Evolutionary conservation across 2,113 vertebrate species (phyloP), one percentile per base, ranked within the genome.

Genomic region (Oreocharis arfaki): DNA sequence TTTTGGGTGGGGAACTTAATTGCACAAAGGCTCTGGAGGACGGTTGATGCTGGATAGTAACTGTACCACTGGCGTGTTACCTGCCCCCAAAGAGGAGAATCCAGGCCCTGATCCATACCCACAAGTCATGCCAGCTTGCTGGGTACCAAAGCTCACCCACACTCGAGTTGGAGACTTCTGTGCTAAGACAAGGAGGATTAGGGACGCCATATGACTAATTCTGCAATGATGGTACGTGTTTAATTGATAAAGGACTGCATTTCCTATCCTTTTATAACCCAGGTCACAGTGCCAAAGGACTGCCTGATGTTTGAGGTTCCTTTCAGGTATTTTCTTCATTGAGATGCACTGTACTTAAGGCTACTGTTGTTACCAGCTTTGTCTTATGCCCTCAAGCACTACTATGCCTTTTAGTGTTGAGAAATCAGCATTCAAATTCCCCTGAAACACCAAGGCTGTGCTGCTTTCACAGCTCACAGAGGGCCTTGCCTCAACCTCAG

Each of bases 231-330:
- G 4, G 52, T 67, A 4, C 75, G 33, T 53, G 47, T 83, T 90
- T 87, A 91, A 82, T 87, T 71, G 60, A 64, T 78, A 42, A 71
- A 84, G 64, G 47, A 47, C 35, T 79, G 69, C 35, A 44, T 89
- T 90, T 90, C 88, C 68, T 77, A 14, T 84, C 75, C 77, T 78
- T 74, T 87, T 87, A 74, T 80, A 96, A 75, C 52, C 27, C 73
- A 44, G 87, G 84, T 46, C 64, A 22, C 59, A 60, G 47, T 6
- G 5, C 42, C 83, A 84, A 63, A 95, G 22, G 37, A 69, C 89
- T 89, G 73, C 35, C 64, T 65, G 27, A 23, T 39, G 16, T 49
- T 68, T 67, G 53, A 79, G 20, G 52, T 27, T 91, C 77, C 77
- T 87, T 67, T 84, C 73, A 93, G 73, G 80, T 92, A 63, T 87